Percentiles rank a stretch among this genome's conserved stretches.
Conservation (phyloP, 2,888 invertebrate genomes). For the Cephus pygmeus region DNA sequence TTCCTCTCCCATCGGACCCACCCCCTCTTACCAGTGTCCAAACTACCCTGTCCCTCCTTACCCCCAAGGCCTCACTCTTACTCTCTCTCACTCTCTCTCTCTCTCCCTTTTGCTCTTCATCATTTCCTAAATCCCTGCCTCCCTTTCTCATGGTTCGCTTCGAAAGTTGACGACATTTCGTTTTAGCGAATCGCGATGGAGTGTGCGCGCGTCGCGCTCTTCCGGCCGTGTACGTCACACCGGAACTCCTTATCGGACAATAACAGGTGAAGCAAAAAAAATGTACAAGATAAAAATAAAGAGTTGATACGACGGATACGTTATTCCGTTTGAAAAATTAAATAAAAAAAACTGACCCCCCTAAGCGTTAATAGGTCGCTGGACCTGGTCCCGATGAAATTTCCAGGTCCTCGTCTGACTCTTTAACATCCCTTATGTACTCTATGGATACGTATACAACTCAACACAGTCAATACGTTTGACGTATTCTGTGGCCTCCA, state of each 20-base stretch:
- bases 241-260: neutral
- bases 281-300: neutral
- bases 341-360: neutral
- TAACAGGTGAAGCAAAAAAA: neutral
- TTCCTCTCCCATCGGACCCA: neutral
- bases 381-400: neutral
- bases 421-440: neutral
- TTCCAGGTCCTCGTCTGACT: neutral
- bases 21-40: neutral
- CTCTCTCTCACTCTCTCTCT: neutral
- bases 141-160: neutral
- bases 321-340: neutral
- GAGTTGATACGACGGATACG: neutral
- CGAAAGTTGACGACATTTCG: conserved; percentile 21
- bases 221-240: neutral
- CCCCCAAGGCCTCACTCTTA: neutral
- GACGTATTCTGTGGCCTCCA: neutral
- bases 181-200: conserved; percentile 12
- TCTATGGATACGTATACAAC: neutral
- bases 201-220: neutral
- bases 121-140: neutral
- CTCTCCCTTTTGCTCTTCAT: neutral
- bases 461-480: neutral
- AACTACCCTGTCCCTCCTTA: neutral
- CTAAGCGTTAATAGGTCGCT: neutral